Evolutionary conservation across 2,113 vertebrate species (phyloP), one percentile per base, ranked within the genome.

Genomic region (Syngnathus scovelli): DNA sequence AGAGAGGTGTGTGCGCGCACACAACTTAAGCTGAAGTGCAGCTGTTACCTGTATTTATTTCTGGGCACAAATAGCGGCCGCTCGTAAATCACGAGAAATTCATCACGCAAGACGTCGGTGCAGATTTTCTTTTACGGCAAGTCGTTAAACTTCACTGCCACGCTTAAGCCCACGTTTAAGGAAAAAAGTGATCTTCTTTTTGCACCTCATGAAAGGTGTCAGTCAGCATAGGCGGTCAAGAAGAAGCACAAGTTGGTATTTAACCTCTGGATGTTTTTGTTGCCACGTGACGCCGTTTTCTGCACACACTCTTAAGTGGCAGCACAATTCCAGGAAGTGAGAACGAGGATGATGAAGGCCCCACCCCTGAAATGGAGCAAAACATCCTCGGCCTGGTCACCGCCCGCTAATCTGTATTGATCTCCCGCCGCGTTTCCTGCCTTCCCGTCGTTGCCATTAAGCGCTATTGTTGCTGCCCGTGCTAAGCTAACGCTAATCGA

Each of bases 251-350:
- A 36, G 55, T 58, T 58, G 27, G 55, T 58, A 13, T 10, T 43
- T 61, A 16, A 61, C n/a, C 60, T 41, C 38, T 61, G 19, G 60
- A 61, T 41, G 60, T 61, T 61, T 61, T 61, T 61, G 10, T 61
- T n/a, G 18, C 58, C 10, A 19, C 13, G 55, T 58, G 60, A 41
- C 60, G 23, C 38, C 39, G 44, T 37, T 62, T 62, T 44, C 41
- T 27, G 1, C 7, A n/a, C 49, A 10, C 55, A 59, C 56, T 4
- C 56, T 33, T 43, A 23, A 23, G n/a, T 44, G 12, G 39, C 39
- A 62, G 41, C 39, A 62, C 61, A 62, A 62, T 62, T 44, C 6
- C 41, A 27, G 61, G 61, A 62, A 62, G 55, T 58, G 55, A 58
- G 27, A 27, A 44, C 21, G 21, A 23, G 12, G 60, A 62, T 44